Evolutionary conservation across 2,797 vertebrate genomes (phyloP).

Genomic region (Sparidentex hasta): DNA sequence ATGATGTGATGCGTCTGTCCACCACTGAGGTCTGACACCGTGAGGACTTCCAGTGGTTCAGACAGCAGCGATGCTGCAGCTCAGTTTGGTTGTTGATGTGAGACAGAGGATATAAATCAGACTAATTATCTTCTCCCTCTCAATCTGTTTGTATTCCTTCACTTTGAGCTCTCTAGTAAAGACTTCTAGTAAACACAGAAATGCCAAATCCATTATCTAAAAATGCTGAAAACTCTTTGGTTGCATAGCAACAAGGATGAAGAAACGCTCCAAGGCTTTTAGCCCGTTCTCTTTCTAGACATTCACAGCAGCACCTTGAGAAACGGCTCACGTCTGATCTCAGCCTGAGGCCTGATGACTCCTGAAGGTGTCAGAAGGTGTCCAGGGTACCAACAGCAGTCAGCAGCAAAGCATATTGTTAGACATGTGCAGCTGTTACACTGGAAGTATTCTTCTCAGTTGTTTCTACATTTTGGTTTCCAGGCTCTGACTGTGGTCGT

Average conservation of each 20-base stretch:
- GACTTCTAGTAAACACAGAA: constrained; percentile 25
- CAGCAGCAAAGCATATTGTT: background rate
- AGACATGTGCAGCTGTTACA: background rate
- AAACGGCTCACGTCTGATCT: constrained; percentile 29
- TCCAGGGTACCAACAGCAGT: background rate
- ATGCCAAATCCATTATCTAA: constrained; percentile 41
- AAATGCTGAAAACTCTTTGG: constrained; percentile 47
- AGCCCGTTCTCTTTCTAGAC: constrained; percentile 36
- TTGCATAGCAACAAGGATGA: constrained; percentile 74
- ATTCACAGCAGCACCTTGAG: constrained; percentile 23
- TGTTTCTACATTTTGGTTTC: background rate
- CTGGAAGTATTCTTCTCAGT: background rate
- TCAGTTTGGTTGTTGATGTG: background rate
- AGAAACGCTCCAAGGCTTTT: constrained; percentile 27
- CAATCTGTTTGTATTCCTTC: background rate
- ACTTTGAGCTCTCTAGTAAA: constrained; percentile 38
- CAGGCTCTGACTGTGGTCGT: background rate
- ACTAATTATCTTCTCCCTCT: constrained; percentile 4
- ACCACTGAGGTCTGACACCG: background rate
- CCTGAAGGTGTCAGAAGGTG: constrained; percentile 4
- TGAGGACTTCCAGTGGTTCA: too few species aligned
- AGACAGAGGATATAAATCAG: background rate
- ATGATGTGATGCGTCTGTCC: too few species aligned
- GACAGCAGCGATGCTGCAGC: background rate
- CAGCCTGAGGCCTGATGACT: background rate